Conservation (phyloP, 1,140 invertebrate genomes). For the Brachionus plicatilis region DNA sequence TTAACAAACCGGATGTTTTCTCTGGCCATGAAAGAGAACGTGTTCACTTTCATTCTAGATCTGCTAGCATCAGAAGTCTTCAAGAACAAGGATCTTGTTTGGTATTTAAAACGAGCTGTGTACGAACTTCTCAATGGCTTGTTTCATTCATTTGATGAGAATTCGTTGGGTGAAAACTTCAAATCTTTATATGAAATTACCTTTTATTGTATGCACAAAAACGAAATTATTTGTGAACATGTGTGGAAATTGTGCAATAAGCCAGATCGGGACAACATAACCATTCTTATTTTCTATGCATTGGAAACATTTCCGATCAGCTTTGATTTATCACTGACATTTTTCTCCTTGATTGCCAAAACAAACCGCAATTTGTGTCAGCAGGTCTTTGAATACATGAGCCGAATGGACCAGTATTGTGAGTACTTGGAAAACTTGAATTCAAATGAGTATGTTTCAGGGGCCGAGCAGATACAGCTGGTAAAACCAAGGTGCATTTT, state of each 20-base stretch:
- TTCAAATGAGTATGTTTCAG: neutral
- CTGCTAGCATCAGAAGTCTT: neutral
- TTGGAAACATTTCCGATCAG: constrained; percentile 39
- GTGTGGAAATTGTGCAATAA: constrained; percentile 19
- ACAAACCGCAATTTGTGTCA: neutral
- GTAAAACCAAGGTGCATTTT: neutral
- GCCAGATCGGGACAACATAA: constrained; percentile 21
- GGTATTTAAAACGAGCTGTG: neutral
- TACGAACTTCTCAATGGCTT: neutral
- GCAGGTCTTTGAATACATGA: constrained; percentile 6
- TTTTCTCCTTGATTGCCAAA: neutral
- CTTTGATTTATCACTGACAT: neutral
- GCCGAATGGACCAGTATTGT: constrained; percentile 1
- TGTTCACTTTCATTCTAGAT: neutral
- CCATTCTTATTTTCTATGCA: neutral
- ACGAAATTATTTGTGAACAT: neutral
- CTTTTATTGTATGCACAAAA: constrained; percentile 32
- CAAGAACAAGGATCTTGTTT: constrained; percentile 23
- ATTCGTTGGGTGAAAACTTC: neutral
- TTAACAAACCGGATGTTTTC: constrained; percentile 28
- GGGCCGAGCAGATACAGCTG: neutral
- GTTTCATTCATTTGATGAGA: constrained; percentile 25
- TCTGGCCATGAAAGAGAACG: constrained; percentile 7
- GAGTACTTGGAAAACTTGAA: constrained; percentile 33
- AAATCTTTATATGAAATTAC: neutral